Evolutionary conservation across 2,888 invertebrate species (phyloP).

Genomic region (Labia minor): DNA sequence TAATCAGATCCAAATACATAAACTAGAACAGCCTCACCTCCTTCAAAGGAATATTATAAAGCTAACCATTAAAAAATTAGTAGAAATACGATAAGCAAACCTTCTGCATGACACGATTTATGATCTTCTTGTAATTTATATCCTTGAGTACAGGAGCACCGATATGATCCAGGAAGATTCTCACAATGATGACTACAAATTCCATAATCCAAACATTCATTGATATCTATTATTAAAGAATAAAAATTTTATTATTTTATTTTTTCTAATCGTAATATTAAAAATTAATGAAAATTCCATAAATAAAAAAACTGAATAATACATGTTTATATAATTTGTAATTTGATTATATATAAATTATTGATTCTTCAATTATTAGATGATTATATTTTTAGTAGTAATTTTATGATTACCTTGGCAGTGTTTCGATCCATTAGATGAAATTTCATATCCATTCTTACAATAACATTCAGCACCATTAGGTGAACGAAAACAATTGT

Average conservation of each 20-base stretch:
- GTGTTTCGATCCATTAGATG: slow-evolving; percentile 16
- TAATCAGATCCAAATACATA: slow-evolving; percentile 48
- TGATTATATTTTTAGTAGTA: background rate
- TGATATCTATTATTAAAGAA: slow-evolving; percentile 39
- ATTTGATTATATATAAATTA: too few species aligned
- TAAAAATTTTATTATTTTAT: background rate
- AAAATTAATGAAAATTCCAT: too few species aligned
- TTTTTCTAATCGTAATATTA: background rate
- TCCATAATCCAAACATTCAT: slow-evolving; percentile 54
- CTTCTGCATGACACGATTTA: slow-evolving; percentile 43
- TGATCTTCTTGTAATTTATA: slow-evolving; percentile 43
- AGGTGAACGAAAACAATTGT: slow-evolving; percentile 24
- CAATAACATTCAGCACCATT: slow-evolving; percentile 44
- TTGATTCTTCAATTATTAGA: too few species aligned
- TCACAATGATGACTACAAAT: slow-evolving; percentile 58
- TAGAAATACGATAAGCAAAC: slow-evolving; percentile 26
- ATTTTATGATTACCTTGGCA: background rate
- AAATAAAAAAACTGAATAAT: too few species aligned
- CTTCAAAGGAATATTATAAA: slow-evolving; percentile 33
- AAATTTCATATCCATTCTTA: slow-evolving; percentile 34
- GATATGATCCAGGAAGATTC: slow-evolving; percentile 47
- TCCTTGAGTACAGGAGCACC: slow-evolving; percentile 51
- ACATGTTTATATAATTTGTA: too few species aligned
- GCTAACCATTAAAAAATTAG: background rate
- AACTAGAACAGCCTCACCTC: slow-evolving; percentile 54